Evolutionary conservation across 2,888 invertebrate species (phyloP), one percentile per base, ranked within the genome.

Genomic region (Pomacea canaliculata): DNA sequence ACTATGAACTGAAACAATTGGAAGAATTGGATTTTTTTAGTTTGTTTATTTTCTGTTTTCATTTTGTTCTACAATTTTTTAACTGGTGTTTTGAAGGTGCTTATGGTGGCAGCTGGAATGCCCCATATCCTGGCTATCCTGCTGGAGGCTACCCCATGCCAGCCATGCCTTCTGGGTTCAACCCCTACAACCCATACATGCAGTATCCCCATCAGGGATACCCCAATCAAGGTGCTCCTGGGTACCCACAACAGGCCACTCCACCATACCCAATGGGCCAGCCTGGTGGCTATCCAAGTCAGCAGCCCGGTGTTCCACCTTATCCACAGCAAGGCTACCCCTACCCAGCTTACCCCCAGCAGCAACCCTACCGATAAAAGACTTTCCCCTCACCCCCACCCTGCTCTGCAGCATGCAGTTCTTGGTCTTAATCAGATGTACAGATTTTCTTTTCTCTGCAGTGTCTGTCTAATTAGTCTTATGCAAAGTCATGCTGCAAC

Each of bases 171-270:
- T 82, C 85, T 1, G 85, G 85, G 7, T 86, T 76, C 70, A 82
- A 84, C 77, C 80, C 87, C 0, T 85, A 85, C 76, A 86, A 86
- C 69, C 88, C 86, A 18, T 87, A 86, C 79, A 86, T 85, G 85
- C 78, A 81, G 37, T 81, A 82, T 73, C 76, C 75, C 8, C 81
- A 78, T 19, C 80, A 78, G 46, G 70, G 68, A 1, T 72, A 78
- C 18, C 75, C 77, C 60, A 62, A 46, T 27, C 63, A 70, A 27
- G 71, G 71, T 1, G 77, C 73, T n/a, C 76, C 71, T 23, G 79
- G 79, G 16, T 83, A 83, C 75, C 80, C 79, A n/a, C 68, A 69
- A 56, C 73, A 73, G 51, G 80, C 80, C 23, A 77, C 79, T 7
- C 82, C 79, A 37, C 80, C 80, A 2, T 81, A 80, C 71, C 80